Percentiles rank a stretch among this genome's conserved stretches.
phyloP scores from a whole-genome alignment of 2,888 invertebrate species.

The Prostheceraeus crozeri region DNA sequence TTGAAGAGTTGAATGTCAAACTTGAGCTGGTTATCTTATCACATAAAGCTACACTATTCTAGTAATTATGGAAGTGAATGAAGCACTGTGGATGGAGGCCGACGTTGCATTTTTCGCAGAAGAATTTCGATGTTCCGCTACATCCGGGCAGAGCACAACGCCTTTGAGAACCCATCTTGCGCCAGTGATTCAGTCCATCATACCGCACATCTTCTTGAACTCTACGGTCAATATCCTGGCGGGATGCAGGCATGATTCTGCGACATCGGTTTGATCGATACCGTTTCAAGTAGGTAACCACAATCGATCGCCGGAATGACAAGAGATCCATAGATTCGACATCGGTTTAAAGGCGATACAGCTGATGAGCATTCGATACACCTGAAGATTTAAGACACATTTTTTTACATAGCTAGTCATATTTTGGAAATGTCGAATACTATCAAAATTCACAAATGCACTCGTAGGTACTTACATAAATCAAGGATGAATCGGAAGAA shows the following conservation, averaged over 20 bases:
- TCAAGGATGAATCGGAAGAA: constrained; percentile 2
- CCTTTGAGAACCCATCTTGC: not conserved
- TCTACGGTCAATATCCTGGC: not conserved
- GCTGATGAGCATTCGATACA: not conserved
- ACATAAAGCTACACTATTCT: too few species aligned
- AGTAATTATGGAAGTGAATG: not conserved
- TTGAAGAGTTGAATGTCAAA: too few species aligned
- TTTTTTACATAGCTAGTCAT: too few species aligned
- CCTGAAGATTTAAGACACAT: too few species aligned
- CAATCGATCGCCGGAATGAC: not conserved
- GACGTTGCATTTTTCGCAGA: constrained; percentile 18
- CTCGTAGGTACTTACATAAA: not conserved
- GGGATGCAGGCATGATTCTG: constrained; percentile 16
- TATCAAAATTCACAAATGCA: not conserved
- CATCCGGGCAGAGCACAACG: not conserved
- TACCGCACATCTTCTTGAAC: not conserved
- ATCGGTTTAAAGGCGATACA: constrained; percentile 4
- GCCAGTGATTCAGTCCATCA: not conserved
- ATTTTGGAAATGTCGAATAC: too few species aligned
- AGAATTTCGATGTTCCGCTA: not conserved
- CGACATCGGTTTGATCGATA: not conserved
- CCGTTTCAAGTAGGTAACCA: not conserved
- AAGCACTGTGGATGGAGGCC: constrained; percentile 11
- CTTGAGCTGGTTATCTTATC: too few species aligned
- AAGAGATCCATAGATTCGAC: constrained; percentile 7